phyloP scores from a whole-genome alignment of 1,140 invertebrate species.

The Papilio polytes region DNA sequence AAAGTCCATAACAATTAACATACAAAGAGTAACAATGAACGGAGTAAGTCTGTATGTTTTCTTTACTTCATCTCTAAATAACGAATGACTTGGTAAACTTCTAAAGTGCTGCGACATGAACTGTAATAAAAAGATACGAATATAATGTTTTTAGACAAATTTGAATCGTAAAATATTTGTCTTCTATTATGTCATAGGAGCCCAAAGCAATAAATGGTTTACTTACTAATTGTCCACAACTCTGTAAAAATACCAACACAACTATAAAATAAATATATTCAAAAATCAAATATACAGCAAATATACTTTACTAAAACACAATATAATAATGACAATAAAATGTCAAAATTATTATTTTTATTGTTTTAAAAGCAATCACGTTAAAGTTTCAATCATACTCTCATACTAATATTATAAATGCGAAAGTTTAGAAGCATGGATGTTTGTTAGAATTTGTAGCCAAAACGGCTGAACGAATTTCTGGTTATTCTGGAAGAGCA shows the following conservation, averaged over 20 bases:
- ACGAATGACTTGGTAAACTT: constrained; percentile 12
- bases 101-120: constrained; percentile 15
- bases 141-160: not conserved
- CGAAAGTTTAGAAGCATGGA: too few species aligned
- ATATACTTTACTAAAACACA: constrained; percentile 5
- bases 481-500: too few species aligned
- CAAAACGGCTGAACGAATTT: too few species aligned
- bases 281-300: not conserved
- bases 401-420: too few species aligned
- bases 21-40: constrained; percentile 24
- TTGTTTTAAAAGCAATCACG: too few species aligned
- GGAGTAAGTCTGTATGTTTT: constrained; percentile 24
- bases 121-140: not conserved
- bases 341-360: not conserved
- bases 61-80: constrained; percentile 16
- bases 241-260: not conserved
- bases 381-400: too few species aligned
- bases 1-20: not conserved
- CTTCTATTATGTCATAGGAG: too few species aligned
- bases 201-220: too few species aligned
- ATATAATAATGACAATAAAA: not conserved
- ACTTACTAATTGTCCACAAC: not conserved
- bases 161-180: too few species aligned
- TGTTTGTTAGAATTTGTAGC: too few species aligned
- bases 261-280: constrained; percentile 2